Percentiles rank a stretch among this genome's conserved stretches.
Evolutionary conservation across 2,888 invertebrate genomes (phyloP).

Genomic region (Ophion costatus): DNA sequence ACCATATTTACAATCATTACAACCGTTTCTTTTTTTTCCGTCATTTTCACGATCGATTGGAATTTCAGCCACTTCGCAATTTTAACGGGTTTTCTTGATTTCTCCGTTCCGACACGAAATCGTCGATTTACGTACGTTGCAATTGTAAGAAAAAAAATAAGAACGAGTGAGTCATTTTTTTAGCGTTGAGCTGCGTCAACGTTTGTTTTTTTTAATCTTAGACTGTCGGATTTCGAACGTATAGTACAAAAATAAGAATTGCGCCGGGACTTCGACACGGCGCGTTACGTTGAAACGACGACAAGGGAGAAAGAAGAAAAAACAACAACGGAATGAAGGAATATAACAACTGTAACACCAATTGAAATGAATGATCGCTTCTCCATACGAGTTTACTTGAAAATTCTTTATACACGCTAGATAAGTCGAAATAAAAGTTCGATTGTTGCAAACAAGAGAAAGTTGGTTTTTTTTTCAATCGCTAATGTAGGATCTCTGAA

Average conservation of each 20-base stretch:
- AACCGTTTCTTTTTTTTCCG: background rate
- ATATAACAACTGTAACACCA: constrained; percentile 12
- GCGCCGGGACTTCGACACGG: constrained; percentile 9
- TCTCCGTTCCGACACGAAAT: background rate
- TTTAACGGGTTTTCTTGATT: background rate
- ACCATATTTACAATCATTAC: background rate
- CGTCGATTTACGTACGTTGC: constrained; percentile 28
- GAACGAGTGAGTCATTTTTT: background rate
- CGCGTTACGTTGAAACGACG: constrained; percentile 8
- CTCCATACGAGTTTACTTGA: constrained; percentile 17
- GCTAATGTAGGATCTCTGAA: no score
- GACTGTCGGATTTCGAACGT: constrained; percentile 40
- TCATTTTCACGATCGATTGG: constrained; percentile 10
- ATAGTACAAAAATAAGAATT: constrained; percentile 42
- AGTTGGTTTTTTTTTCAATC: background rate
- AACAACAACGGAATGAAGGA: constrained; percentile 5
- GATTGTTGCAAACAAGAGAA: constrained; percentile 28
- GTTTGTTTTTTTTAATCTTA: constrained; percentile 26
- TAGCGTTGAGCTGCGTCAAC: background rate
- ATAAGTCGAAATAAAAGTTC: constrained; percentile 45
- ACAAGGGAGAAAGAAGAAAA: background rate
- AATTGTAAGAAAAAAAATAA: constrained; percentile 9
- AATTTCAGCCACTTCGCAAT: constrained; percentile 5
- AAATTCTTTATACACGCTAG: constrained; percentile 39
- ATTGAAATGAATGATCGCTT: constrained; percentile 30